A percentile compares a stretch with the other conserved stretches of the same genome.
These are phyloP conservation scores for Chromis chromis DNA, from an alignment of 2,797 vertebrate genomes.

Conservation along the genomic window DNA sequence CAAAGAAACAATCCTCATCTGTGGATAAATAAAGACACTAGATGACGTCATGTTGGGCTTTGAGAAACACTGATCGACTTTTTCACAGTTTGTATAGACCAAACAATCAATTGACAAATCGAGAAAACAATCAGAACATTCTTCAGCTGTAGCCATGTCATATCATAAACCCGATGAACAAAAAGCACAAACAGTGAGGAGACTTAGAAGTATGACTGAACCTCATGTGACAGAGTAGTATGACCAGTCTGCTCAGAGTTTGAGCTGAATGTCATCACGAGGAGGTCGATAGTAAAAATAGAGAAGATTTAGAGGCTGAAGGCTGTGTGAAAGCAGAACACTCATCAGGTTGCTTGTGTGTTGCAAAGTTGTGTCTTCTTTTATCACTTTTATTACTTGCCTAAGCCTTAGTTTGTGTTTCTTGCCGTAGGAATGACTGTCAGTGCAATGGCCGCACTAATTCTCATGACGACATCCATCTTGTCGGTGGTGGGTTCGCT, in stretches of 20 bases:
- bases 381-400: neutral
- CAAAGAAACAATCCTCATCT: no score
- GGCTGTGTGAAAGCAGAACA: slow-evolving; percentile 36
- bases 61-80: no score
- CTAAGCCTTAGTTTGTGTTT: slow-evolving; percentile 72
- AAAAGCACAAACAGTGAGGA: neutral
- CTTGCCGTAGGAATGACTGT: slow-evolving; percentile 92
- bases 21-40: no score
- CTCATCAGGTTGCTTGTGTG: slow-evolving; percentile 50
- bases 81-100: no score
- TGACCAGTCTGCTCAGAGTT: slow-evolving; percentile 33
- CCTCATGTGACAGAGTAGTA: slow-evolving; percentile 59
- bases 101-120: no score
- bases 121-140: no score
- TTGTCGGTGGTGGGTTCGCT: slow-evolving; percentile 95
- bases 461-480: slow-evolving; percentile 99
- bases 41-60: no score
- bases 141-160: no score
- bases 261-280: slow-evolving; percentile 45
- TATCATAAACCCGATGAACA: no score
- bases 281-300: slow-evolving; percentile 42
- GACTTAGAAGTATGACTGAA: slow-evolving; percentile 29
- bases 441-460: slow-evolving; percentile 96
- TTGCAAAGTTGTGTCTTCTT: slow-evolving; percentile 35
- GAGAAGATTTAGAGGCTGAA: slow-evolving; percentile 39